These are phyloP conservation scores for Pocillopora verrucosa DNA, from an alignment of 64 coral and sea anemone genomes.

Conservation along the genomic window DNA sequence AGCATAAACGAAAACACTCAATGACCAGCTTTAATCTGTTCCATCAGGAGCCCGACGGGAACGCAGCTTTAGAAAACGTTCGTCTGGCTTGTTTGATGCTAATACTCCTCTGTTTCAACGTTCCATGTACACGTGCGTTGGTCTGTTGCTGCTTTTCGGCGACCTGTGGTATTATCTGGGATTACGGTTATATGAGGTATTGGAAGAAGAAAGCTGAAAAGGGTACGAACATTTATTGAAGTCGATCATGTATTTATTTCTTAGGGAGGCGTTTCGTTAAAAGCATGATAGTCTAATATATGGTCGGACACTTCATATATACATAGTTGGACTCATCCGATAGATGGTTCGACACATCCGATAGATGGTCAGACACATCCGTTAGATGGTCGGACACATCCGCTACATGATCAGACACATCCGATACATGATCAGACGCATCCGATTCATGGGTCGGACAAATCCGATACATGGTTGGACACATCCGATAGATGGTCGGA, in stretches of 20 bases:
- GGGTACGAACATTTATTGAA: conserved; percentile 39
- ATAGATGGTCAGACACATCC: no score
- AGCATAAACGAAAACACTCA: neutral
- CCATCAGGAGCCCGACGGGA: conserved; percentile 74
- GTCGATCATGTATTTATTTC: no score
- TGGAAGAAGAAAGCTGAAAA: conserved; percentile 81
- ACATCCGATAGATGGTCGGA: no score
- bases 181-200: conserved; percentile 93
- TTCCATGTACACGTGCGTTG: conserved; percentile 65
- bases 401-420: no score
- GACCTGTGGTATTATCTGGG: conserved; percentile 89
- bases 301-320: no score
- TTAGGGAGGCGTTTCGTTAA: neutral
- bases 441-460: no score
- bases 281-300: no score
- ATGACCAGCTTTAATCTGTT: neutral
- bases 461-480: no score
- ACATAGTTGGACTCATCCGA: no score
- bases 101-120: conserved; percentile 57
- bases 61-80: conserved; percentile 84
- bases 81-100: conserved; percentile 88
- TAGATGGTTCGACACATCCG: no score
- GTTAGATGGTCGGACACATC: no score
- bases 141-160: conserved; percentile 73
- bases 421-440: no score